Evolutionary conservation across 2,797 vertebrate genomes (phyloP).

Genomic region (Mionectes olivaceus): DNA sequence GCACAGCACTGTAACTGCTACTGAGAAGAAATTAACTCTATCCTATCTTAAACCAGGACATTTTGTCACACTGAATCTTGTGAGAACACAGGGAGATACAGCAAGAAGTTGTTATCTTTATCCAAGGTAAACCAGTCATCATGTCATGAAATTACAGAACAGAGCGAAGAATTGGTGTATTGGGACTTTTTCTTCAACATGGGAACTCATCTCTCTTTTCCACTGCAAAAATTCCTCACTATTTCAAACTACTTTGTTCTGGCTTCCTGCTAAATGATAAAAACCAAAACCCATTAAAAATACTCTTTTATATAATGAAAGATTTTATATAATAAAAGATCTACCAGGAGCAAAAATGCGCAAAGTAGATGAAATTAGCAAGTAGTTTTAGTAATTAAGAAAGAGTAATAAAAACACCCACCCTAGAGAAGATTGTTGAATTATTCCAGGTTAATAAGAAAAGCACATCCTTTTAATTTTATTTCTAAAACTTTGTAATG

Average conservation of each 20-base stretch:
- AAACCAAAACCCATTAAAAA: background rate
- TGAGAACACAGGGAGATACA: background rate
- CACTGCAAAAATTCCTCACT: background rate
- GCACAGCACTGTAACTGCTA: background rate
- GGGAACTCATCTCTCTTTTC: background rate
- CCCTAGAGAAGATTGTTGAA: background rate
- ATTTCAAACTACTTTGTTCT: background rate
- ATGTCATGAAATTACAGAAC: background rate
- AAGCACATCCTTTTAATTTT: background rate
- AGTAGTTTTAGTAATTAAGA: constrained; percentile 3
- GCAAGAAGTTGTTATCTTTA: background rate
- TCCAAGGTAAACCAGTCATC: background rate
- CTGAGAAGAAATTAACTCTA: background rate
- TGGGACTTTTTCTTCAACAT: background rate
- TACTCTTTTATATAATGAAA: background rate
- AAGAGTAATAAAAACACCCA: background rate
- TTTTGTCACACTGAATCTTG: background rate
- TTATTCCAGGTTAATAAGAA: constrained; percentile 8
- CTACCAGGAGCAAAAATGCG: constrained; percentile 14
- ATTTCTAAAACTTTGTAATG: background rate
- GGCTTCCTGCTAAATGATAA: background rate
- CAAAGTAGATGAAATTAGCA: constrained; percentile 17
- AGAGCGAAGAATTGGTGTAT: background rate
- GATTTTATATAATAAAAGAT: background rate
- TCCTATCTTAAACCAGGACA: background rate